These are phyloP conservation scores for Chiloscyllium punctatum DNA, from an alignment of 2,797 vertebrate species.

Conservation along the genomic window DNA sequence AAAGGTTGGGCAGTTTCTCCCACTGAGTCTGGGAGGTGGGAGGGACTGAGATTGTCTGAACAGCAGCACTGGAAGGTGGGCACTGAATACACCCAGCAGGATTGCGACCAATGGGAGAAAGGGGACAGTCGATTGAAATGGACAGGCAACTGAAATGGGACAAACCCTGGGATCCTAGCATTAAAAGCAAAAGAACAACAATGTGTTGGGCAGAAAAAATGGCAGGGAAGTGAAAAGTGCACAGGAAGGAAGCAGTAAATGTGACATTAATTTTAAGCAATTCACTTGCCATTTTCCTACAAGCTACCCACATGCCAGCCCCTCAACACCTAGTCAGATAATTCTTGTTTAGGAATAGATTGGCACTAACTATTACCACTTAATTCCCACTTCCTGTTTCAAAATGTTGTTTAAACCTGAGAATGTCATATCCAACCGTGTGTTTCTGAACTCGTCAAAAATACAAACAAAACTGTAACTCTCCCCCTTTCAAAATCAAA, in stretches of 20 bases:
- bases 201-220: too few species aligned
- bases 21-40: too few species aligned
- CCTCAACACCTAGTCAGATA: not conserved
- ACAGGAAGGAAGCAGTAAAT: not conserved
- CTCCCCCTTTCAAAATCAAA: not conserved
- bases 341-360: not conserved
- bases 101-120: too few species aligned
- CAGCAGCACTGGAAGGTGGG: too few species aligned
- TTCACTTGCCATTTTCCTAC: not conserved
- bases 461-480: not conserved
- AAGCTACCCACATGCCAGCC: not conserved
- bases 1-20: too few species aligned
- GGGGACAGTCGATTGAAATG: too few species aligned
- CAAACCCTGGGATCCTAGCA: too few species aligned
- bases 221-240: not conserved
- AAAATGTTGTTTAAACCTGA: not conserved
- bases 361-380: not conserved
- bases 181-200: too few species aligned
- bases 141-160: too few species aligned
- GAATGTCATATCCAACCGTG: not conserved
- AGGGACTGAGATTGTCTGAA: too few species aligned
- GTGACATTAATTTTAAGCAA: not conserved
- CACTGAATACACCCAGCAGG: too few species aligned
- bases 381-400: not conserved
- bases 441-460: not conserved